Evolutionary conservation across 2,888 invertebrate species (phyloP), one percentile per base, ranked within the genome.

Genomic region (Xestobium rufovillosum): DNA sequence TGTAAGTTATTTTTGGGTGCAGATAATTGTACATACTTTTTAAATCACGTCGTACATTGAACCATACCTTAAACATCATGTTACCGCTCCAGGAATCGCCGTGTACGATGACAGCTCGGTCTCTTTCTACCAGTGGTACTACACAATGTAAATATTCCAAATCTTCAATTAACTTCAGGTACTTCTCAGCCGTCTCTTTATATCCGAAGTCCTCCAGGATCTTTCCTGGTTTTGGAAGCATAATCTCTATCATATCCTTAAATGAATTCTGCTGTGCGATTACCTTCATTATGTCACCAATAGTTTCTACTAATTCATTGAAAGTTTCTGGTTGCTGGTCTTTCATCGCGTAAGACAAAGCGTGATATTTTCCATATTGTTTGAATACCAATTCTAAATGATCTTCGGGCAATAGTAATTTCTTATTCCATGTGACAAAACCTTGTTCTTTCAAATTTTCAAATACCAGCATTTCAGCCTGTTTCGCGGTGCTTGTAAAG

Each of bases 351-450:
- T 49, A n/a, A n/a, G n/a, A n/a, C n/a, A n/a, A n/a, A n/a, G n/a
- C n/a, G n/a, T n/a, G n/a, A n/a, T n/a, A n/a, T 47, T 3, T 49
- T 48, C 49, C 53, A 30, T 49, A 45, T n/a, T 38, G 31, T 11
- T 37, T 32, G 11, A 54, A 28, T 3, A 49, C 41, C 4, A 36
- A 26, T 28, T 38, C 26, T 2, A 43, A 25, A 12, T 48, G 47
- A 2, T 39, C n/a, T 4, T 37, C 15, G 16, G 41, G 38, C 27
- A 48, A 26, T 2, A 45, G 38, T 19, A 36, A 28, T 27, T 31
- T 34, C 15, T 39, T 37, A 14, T 50, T 3, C 31, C 12, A n/a
- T 14, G 26, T 17, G 39, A 45, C 27, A 50, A 16, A 14, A 50
- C 47, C 19, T 46, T 41, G 29, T 50, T 13, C n/a, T n/a, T n/a